Conservation (phyloP, 2,797 vertebrate species). For the Lutjanus campechanus region DNA sequence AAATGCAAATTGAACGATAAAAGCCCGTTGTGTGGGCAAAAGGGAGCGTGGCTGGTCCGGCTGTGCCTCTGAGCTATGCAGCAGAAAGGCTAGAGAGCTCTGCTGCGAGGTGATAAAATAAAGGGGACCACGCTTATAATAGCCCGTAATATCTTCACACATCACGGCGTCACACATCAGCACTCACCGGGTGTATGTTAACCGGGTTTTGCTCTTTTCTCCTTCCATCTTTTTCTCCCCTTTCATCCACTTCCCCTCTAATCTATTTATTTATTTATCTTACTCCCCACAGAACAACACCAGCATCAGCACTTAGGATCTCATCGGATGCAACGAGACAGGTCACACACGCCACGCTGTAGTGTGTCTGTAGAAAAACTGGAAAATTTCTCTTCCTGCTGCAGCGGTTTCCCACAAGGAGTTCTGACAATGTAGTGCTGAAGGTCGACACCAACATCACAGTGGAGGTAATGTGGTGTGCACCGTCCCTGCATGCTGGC, state of each 20-base stretch:
- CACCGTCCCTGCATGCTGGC: constrained; percentile 14
- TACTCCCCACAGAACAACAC: constrained; percentile 64
- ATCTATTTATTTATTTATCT: constrained; percentile 77
- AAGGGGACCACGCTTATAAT: constrained; percentile 78
- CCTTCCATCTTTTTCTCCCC: constrained; percentile 43
- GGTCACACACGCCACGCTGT: constrained; percentile 54
- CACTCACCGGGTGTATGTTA: constrained; percentile 68
- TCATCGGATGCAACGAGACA: constrained; percentile 71
- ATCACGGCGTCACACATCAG: constrained; percentile 77
- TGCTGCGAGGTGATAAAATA: constrained; percentile 81
- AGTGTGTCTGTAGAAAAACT: constrained; percentile 45
- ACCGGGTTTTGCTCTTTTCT: constrained; percentile 65
- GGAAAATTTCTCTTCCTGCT: constrained; percentile 48
- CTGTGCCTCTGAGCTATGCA: constrained; percentile 60
- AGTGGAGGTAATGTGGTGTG: constrained; percentile 52
- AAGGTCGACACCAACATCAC: constrained; percentile 70
- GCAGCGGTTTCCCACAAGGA: constrained; percentile 55
- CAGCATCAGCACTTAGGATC: constrained; percentile 79
- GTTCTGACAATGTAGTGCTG: constrained; percentile 49
- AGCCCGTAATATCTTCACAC: constrained; percentile 80
- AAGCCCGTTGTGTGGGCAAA: constrained; percentile 69
- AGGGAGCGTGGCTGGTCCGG: constrained; percentile 55
- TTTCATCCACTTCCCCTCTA: constrained; percentile 42
- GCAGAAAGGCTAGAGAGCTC: constrained; percentile 61
- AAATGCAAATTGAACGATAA: constrained; percentile 81